Percentiles rank a stretch among this genome's conserved stretches.
phyloP scores from a whole-genome alignment of 2,113 vertebrate species.

The Helogale parvula region DNA sequence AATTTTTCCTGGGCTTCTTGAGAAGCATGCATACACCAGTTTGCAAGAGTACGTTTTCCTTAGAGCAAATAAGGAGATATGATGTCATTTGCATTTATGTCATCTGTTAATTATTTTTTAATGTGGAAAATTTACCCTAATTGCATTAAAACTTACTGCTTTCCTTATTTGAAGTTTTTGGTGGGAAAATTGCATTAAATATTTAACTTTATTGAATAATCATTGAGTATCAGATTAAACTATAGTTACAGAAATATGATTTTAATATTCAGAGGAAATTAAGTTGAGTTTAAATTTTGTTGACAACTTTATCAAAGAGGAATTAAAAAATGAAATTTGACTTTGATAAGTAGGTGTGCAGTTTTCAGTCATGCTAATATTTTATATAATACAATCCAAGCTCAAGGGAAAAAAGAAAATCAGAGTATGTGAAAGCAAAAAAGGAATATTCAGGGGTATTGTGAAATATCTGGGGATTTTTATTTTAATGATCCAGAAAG shows the following conservation, averaged over 20 bases:
- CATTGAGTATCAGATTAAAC: neutral
- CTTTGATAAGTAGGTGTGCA: neutral
- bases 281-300: slow-evolving; percentile 7
- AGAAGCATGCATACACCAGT: neutral
- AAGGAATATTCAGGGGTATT: neutral
- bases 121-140: neutral
- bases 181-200: neutral
- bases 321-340: neutral
- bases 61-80: neutral
- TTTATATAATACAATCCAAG: neutral
- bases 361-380: neutral
- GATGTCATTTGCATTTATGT: neutral
- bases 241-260: neutral
- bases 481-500: neutral
- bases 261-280: neutral
- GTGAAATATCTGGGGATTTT: neutral
- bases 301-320: neutral
- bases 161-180: neutral
- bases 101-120: neutral
- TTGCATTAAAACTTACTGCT: neutral
- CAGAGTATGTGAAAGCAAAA: neutral
- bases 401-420: neutral
- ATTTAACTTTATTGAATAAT: slow-evolving; percentile 1
- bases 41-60: neutral
- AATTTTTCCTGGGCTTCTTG: neutral